phyloP scores from a whole-genome alignment of 2,113 vertebrate species.

The Melospiza georgiana region DNA sequence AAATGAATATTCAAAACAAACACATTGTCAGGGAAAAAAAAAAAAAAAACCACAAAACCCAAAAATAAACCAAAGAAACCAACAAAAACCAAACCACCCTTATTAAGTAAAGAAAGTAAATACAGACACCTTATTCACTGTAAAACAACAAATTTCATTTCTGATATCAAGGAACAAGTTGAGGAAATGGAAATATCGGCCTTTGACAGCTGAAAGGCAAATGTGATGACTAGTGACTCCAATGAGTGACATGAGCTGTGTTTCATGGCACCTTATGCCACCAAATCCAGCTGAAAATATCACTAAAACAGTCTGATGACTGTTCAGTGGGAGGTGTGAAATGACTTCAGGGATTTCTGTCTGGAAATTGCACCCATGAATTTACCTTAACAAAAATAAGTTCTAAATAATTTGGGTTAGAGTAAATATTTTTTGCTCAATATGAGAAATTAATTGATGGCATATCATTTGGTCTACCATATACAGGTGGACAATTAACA shows the following conservation, averaged over 20 bases:
- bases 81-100: not conserved
- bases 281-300: not conserved
- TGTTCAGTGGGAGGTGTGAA: not conserved
- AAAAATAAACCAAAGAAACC: not conserved
- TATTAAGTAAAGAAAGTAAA: not conserved
- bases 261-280: not conserved
- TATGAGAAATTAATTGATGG: not conserved
- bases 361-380: not conserved
- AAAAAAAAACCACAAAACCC: not conserved
- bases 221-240: not conserved
- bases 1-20: slow-evolving; percentile 45
- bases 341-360: not conserved
- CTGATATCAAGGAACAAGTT: not conserved
- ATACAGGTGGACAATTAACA: not conserved
- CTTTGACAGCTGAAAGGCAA: not conserved
- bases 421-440: not conserved
- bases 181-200: not conserved
- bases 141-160: not conserved
- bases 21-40: not conserved
- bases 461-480: not conserved
- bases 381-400: not conserved
- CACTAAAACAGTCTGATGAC: not conserved
- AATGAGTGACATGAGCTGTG: not conserved
- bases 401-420: not conserved
- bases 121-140: not conserved